Conservation (phyloP, 1,140 invertebrate species). For the Zeugodacus cucurbitae region DNA sequence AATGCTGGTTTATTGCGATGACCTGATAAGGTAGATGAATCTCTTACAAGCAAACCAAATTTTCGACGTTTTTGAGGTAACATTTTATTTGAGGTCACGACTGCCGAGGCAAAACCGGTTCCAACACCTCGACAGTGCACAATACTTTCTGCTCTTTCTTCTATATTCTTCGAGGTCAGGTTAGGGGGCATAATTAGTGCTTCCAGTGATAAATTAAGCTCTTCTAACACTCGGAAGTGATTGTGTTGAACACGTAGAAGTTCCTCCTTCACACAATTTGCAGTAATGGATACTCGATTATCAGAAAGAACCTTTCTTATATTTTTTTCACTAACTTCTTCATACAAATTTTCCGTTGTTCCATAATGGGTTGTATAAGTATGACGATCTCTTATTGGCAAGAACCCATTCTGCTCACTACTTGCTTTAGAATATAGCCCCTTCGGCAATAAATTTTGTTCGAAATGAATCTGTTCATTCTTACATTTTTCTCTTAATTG, state of each 20-base stretch:
- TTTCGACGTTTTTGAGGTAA: slow-evolving; percentile 52
- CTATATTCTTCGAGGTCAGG: slow-evolving; percentile 53
- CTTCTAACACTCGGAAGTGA: slow-evolving; percentile 83
- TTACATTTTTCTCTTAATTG: slow-evolving; percentile 55
- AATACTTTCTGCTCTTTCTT: slow-evolving; percentile 36
- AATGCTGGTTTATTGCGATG: slow-evolving; percentile 49
- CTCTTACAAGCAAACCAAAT: slow-evolving; percentile 56
- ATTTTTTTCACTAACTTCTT: slow-evolving; percentile 79
- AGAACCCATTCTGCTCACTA: slow-evolving; percentile 52
- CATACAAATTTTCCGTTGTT: slow-evolving; percentile 88
- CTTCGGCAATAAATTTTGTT: slow-evolving; percentile 61
- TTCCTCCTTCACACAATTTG: slow-evolving; percentile 80
- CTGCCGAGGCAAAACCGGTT: slow-evolving; percentile 57
- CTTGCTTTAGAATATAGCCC: slow-evolving; percentile 60
- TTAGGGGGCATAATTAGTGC: slow-evolving; percentile 83
- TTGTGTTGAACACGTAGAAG: slow-evolving; percentile 80
- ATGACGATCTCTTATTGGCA: slow-evolving; percentile 67
- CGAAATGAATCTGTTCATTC: slow-evolving; percentile 65
- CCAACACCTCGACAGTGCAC: slow-evolving; percentile 42
- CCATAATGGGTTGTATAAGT: slow-evolving; percentile 83
- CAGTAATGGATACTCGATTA: slow-evolving; percentile 69
- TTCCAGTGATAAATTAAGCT: slow-evolving; percentile 87
- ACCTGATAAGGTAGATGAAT: slow-evolving; percentile 46
- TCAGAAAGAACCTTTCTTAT: slow-evolving; percentile 68
- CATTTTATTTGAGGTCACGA: slow-evolving; percentile 69